Evolutionary conservation across 1,140 invertebrate genomes (phyloP).

Genomic region (Dryas iulia): DNA sequence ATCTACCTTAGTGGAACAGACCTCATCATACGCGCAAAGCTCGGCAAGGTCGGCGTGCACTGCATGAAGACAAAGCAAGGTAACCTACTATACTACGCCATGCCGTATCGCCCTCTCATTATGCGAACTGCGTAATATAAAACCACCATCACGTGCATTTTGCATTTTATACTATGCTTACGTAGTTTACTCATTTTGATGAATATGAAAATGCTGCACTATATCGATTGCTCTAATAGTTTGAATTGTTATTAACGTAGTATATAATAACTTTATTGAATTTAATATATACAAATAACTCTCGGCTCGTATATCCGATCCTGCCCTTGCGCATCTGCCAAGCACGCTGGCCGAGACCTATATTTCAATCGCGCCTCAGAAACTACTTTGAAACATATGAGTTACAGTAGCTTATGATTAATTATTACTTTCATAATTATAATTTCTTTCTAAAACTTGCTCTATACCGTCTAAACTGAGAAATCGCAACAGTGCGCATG

Average conservation of each 20-base stretch:
- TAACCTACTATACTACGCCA: constrained; percentile 43
- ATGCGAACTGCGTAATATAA: too few relatives aligned
- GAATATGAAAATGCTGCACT: not conserved
- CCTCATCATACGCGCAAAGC: constrained; percentile 93
- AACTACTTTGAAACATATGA: not conserved
- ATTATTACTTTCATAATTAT: constrained; percentile 7
- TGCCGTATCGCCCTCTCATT: not conserved
- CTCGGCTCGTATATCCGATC: not conserved
- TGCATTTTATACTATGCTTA: not conserved
- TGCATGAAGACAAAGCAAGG: constrained; percentile 97
- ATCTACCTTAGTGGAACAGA: constrained; percentile 96
- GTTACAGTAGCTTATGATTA: not conserved
- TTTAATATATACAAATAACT: not conserved
- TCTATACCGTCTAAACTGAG: constrained; percentile 1
- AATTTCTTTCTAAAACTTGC: constrained; percentile 5
- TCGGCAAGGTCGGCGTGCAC: constrained; percentile 94
- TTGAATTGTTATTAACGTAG: not conserved
- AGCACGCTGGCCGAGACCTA: constrained; percentile 11
- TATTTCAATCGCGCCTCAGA: not conserved
- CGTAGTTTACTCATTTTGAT: not conserved
- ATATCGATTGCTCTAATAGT: not conserved
- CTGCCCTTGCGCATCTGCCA: constrained; percentile 13
- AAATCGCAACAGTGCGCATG: constrained; percentile 17
- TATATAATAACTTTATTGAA: not conserved
- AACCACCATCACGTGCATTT: too few relatives aligned